A percentile compares a stretch with the other conserved stretches of the same genome.
Conservation (phyloP, 2,888 invertebrate species). For the Lithophane ornitopus region DNA sequence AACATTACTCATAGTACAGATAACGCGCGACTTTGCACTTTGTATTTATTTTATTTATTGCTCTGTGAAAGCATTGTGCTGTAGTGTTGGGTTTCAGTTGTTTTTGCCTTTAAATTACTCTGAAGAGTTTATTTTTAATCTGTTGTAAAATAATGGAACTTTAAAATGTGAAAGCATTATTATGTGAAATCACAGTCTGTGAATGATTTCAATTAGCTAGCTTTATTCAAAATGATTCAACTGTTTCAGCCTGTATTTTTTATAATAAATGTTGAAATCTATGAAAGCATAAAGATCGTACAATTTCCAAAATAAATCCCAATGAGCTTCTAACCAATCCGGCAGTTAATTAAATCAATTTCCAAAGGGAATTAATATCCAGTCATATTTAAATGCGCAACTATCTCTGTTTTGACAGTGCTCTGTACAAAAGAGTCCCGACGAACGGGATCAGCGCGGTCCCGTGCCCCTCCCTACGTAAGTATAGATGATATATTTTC, state of each 20-base stretch:
- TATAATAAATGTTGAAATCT: not conserved
- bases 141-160: conserved; percentile 15
- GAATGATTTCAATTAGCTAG: not conserved
- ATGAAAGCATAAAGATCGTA: not conserved
- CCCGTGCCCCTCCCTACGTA: conserved; percentile 77
- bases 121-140: conserved; percentile 31
- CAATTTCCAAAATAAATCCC: conserved; percentile 16
- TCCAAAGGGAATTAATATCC: conserved; percentile 75
- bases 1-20: conserved; percentile 85
- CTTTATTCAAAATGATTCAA: conserved; percentile 1
- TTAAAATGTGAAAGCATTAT: not conserved
- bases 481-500: conserved; percentile 87
- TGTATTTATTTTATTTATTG: conserved; percentile 69
- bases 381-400: conserved; percentile 72
- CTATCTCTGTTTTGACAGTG: conserved; percentile 87
- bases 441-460: conserved; percentile 77
- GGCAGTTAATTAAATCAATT: conserved; percentile 73
- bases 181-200: not conserved
- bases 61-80: conserved; percentile 51
- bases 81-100: conserved; percentile 41
- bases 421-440: conserved; percentile 79
- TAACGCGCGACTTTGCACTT: conserved; percentile 73
- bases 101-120: conserved; percentile 9
- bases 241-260: not conserved
- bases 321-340: conserved; percentile 48